phyloP scores from a whole-genome alignment of 2,888 invertebrate genomes.

The Euproctis similis region DNA sequence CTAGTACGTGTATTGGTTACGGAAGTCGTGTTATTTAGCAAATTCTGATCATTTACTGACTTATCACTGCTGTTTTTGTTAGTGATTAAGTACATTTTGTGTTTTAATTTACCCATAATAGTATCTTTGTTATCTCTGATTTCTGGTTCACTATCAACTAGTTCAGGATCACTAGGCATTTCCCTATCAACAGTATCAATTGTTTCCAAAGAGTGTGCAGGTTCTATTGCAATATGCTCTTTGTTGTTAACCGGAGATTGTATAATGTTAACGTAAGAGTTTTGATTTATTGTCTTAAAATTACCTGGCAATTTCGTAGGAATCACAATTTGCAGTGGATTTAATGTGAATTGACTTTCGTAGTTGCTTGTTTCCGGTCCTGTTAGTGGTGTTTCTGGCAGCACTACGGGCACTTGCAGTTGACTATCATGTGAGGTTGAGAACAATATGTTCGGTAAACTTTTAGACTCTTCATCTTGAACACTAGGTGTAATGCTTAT shows the following conservation, averaged over 20 bases:
- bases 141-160: constrained; percentile 12
- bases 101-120: constrained; percentile 9
- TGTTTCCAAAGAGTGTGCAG: too few relatives aligned
- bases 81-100: constrained; percentile 14
- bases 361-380: constrained; percentile 1
- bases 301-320: neutral
- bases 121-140: constrained; percentile 4
- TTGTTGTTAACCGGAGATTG: too few relatives aligned
- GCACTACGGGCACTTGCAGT: constrained; percentile 4
- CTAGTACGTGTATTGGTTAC: too few relatives aligned
- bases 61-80: constrained; percentile 1
- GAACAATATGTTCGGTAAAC: neutral
- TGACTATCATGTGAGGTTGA: constrained; percentile 1
- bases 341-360: neutral
- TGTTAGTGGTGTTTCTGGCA: constrained; percentile 7
- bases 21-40: neutral
- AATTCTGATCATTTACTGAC: neutral
- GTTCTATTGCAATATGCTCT: too few relatives aligned
- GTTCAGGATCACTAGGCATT: constrained; percentile 17
- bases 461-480: neutral
- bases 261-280: too few relatives aligned
- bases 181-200: constrained; percentile 4
- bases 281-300: too few relatives aligned
- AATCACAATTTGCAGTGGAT: neutral
- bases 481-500: neutral